Base-by-base conservation (phyloP, 2,888 invertebrate genomes). In the Chymomyza caudatula region DNA sequence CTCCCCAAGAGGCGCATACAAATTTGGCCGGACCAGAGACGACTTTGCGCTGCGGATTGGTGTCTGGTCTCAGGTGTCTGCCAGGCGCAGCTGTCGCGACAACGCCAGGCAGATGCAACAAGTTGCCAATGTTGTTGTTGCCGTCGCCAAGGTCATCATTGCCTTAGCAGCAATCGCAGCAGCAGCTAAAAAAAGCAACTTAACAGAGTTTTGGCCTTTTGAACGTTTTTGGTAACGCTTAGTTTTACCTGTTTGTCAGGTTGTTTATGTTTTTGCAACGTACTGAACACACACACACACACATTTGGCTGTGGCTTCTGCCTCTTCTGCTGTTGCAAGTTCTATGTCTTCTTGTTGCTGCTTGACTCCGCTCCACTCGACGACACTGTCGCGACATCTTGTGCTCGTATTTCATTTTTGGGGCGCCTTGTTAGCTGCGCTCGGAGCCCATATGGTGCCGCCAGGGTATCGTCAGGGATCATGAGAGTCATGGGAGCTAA, bases 381-480 rank as follows among this genome's bases (percentile, higher is more conserved):
- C 29, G 8, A 8, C 29, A 37, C 47, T 19, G 47, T 49, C 49
- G n/a, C 23, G 25, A 23, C n/a, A 22, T 11, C 3, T 19, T 22
- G 25, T 49, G 74, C 72, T 81, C 85, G 85, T 86, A 86, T 81
- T 86, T 85, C 85, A 86, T 68, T 78, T 77, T 69, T 64, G 11
- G 57, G 62, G 49, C 62, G 60, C 44, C 69, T 44, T 69, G 74
- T 37, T 37, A 37, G 29, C 29, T 37, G 29, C 29, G 8, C 29
- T n/a, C n/a, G n/a, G 11, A 37, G 29, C 77, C 73, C 82, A 78
- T 81, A 86, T 86, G 81, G 85, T 79, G 85, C 81, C 81, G 86
- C 70, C 67, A 63, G 69, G 69, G 69, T 73, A 74, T 83, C 62
- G 67, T 60, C 62, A 53, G 65, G 56, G 64, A 19, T 47, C 19